These are phyloP conservation scores for Andricus quercusramuli DNA, from an alignment of 2,888 invertebrate species.

Conservation along the genomic window DNA sequence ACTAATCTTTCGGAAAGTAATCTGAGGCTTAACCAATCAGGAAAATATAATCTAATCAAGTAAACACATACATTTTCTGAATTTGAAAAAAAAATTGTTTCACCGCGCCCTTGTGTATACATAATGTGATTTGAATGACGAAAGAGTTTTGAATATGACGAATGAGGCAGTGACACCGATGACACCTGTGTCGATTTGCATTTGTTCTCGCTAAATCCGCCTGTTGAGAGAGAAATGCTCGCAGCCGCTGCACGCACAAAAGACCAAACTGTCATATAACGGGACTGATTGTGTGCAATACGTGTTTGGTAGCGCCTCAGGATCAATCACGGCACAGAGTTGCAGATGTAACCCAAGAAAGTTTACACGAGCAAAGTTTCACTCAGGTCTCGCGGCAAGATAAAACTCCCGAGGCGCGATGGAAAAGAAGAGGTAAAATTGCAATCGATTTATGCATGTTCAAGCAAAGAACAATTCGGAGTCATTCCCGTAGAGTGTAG, in stretches of 20 bases:
- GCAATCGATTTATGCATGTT: conserved; percentile 37
- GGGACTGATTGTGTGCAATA: neutral
- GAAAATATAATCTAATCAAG: too few relatives aligned
- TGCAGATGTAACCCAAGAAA: conserved; percentile 34
- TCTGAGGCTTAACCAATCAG: too few relatives aligned
- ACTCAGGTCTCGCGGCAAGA: conserved; percentile 19
- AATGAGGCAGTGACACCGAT: conserved; percentile 42
- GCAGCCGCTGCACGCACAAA: conserved; percentile 15
- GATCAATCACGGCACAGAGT: conserved; percentile 27
- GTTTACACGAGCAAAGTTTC: conserved; percentile 36
- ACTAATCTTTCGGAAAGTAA: too few relatives aligned
- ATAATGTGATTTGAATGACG: conserved; percentile 32
- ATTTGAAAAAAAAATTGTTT: conserved; percentile 23
- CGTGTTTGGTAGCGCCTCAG: conserved; percentile 3
- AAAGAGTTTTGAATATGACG: conserved; percentile 43
- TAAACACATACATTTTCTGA: neutral
- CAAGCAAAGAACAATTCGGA: conserved; percentile 23
- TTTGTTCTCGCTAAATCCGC: conserved; percentile 47
- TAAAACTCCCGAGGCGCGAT: conserved; percentile 20
- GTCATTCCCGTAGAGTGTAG: conserved; percentile 19
- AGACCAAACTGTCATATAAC: conserved; percentile 42
- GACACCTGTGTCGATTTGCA: conserved; percentile 47
- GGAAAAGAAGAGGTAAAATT: conserved; percentile 8
- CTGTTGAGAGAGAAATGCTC: conserved; percentile 15
- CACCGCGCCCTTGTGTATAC: conserved; percentile 42